Base-by-base conservation (phyloP, 1,140 invertebrate species). In the Metaphire vulgaris region DNA sequence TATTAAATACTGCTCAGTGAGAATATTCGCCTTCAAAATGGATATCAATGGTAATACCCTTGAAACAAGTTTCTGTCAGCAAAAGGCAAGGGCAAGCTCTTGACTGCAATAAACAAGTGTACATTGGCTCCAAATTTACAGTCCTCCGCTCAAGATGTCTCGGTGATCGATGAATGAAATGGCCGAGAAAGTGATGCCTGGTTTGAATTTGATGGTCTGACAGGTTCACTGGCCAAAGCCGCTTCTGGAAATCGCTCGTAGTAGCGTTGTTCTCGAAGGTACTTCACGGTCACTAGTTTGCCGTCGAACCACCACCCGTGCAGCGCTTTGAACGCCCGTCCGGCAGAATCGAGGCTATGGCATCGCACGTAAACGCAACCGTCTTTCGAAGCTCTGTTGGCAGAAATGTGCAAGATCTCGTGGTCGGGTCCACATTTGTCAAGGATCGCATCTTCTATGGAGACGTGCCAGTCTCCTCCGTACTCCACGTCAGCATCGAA, bases 291-390 rank as follows among this genome's bases (percentile, higher is more conserved):
- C 66, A 99, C 93, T 68, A 98, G 88, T 85, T 86, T 86, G 89
- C 93, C 91, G 86, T 96, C 94, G 87, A 94, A 97, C 95, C 96
- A 98, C 91, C 93, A 96, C 66, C 95, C 95, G 85, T 98, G 95
- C 74, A 98, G 88, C 79, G 91, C 91, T 80, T 91, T 90, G 86
- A 95, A 96, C 26, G 94, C 94, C 79, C 92, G 89, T 1, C 93
- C 93, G 6, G 95, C 96, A 79, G 95, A 92, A 66, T 90, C 89
- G 56, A 91, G 89, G 28, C 90, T 91, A 31, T 89, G 89, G 85
- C 95, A 97, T 80, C 96, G 93, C 66, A 95, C 89, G 81, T 95
- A 96, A 0, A 96, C 93, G 83, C 93, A 94, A 76, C 90, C 90
- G 66, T 92, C 91, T 76, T 86, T 86, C 69, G 92, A 91, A 16